phyloP scores from a whole-genome alignment of 2,797 vertebrate species.

The Sciaenops ocellatus region DNA sequence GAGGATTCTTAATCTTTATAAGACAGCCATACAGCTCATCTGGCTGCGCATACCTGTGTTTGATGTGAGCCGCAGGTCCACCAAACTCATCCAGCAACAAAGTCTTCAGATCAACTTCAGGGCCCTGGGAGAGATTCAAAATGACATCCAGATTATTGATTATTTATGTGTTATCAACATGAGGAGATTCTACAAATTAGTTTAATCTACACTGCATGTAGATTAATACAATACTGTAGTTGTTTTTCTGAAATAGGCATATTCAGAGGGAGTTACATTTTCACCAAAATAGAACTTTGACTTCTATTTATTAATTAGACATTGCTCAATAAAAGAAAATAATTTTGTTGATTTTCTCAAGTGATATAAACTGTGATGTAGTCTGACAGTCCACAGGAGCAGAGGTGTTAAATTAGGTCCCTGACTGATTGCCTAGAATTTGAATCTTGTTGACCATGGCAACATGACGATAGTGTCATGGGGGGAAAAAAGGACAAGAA shows the following conservation, averaged over 20 bases:
- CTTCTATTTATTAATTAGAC: slow-evolving; percentile 27
- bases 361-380: slow-evolving; percentile 42
- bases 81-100: slow-evolving; percentile 42
- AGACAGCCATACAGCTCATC: neutral
- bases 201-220: neutral
- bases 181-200: neutral
- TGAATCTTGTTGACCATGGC: slow-evolving; percentile 46
- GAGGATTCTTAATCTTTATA: slow-evolving; percentile 10
- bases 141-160: neutral
- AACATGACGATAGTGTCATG: slow-evolving; percentile 17
- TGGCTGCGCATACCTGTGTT: slow-evolving; percentile 50
- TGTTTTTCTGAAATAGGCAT: slow-evolving; percentile 13
- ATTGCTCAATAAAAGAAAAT: slow-evolving; percentile 32
- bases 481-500: slow-evolving; percentile 14
- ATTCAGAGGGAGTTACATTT: slow-evolving; percentile 8
- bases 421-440: slow-evolving; percentile 49
- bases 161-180: neutral
- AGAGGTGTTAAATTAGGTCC: slow-evolving; percentile 39
- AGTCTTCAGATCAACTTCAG: slow-evolving; percentile 51
- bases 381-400: slow-evolving; percentile 43
- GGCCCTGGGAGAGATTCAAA: slow-evolving; percentile 55
- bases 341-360: slow-evolving; percentile 22
- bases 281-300: neutral
- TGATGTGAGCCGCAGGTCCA: slow-evolving; percentile 30
- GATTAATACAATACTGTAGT: neutral